These are phyloP conservation scores for Cosmia pyralina DNA, from an alignment of 2,888 invertebrate species.

Conservation along the genomic window DNA sequence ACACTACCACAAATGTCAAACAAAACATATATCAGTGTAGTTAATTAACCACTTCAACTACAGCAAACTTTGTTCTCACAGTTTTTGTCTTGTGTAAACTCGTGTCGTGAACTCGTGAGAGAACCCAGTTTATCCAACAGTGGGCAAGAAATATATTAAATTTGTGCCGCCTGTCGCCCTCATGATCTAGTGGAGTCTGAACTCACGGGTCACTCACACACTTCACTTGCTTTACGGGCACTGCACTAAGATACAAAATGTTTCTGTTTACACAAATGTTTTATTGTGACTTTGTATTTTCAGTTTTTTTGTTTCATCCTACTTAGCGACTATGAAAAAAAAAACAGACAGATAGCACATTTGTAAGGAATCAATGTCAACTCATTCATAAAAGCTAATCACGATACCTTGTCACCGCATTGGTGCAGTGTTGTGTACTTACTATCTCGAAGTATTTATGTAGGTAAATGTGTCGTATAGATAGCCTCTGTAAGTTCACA, in stretches of 20 bases:
- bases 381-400: background rate
- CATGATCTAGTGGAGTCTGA: constrained; percentile 79
- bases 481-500: background rate
- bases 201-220: constrained; percentile 63
- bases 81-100: constrained; percentile 37
- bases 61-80: constrained; percentile 1
- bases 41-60: constrained; percentile 10
- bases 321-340: too few relatives aligned
- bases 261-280: constrained; percentile 1
- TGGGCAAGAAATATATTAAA: constrained; percentile 81
- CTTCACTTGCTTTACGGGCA: constrained; percentile 61
- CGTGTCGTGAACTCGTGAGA: constrained; percentile 43
- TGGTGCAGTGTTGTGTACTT: too few relatives aligned
- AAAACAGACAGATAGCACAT: too few relatives aligned
- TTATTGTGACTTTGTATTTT: background rate
- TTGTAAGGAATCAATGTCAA: background rate
- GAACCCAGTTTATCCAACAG: constrained; percentile 64
- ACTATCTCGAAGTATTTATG: background rate
- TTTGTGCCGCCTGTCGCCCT: constrained; percentile 82
- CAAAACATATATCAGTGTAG: background rate
- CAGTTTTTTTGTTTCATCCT: background rate
- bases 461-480: background rate
- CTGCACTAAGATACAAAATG: constrained; percentile 44
- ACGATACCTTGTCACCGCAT: background rate
- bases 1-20: background rate